Base-by-base conservation (phyloP, 1,140 invertebrate genomes). In the Armadillidium nasatum region DNA sequence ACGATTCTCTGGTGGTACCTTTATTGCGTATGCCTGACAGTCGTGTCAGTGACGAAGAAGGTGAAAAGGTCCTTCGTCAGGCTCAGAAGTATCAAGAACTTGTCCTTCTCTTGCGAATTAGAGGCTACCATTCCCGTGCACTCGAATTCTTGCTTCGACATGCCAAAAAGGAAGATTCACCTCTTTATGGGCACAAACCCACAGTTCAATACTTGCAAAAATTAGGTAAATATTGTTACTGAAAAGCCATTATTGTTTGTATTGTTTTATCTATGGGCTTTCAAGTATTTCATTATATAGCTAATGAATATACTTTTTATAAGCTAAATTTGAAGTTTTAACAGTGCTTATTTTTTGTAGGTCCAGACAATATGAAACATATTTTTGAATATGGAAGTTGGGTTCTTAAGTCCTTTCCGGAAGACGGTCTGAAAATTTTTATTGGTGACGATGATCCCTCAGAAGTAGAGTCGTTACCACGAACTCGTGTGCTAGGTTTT, bases 311-410 rank as follows among this genome's bases (percentile, higher is more conserved):
- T n/a, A n/a, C n/a, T n/a, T n/a, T n/a, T n/a, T n/a, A n/a, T n/a
- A n/a, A n/a, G n/a, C n/a, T n/a, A n/a, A n/a, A n/a, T n/a, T n/a
- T n/a, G n/a, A n/a, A n/a, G n/a, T n/a, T n/a, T n/a, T n/a, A n/a
- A n/a, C n/a, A n/a, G n/a, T n/a, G n/a, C n/a, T n/a, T n/a, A n/a
- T n/a, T n/a, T n/a, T n/a, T 81, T 85, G 23, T 82, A 91, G 91
- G 93, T 46, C 83, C 86, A 15, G 92, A 96, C 78, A 89, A 98
- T 84, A 89, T 97, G 79, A 90, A 94, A 81, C 85, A 98, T 46
- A 97, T 99, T 82, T 92, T 98, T 81, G 92, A 98, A 84, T 98
- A 96, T 87, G 89, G 95, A n/a, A 90, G 92, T 76, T 97, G 94
- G 94, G 92, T 99, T 67, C 84, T 99, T 21, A 89, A 90, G 78